These are phyloP conservation scores for Alcedo atthis DNA, from an alignment of 2,797 vertebrate species.

Conservation along the genomic window DNA sequence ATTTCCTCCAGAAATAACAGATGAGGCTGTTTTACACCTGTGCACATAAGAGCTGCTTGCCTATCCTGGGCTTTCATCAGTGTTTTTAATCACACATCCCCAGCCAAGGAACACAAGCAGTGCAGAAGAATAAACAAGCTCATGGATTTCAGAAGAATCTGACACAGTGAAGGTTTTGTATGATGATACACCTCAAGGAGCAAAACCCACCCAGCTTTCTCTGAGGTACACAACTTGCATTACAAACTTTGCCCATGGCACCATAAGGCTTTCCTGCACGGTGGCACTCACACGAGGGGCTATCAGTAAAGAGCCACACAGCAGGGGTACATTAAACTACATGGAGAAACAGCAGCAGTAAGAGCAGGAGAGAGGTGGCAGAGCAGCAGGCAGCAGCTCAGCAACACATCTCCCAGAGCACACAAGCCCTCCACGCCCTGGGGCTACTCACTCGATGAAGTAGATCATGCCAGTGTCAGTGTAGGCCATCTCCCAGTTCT, in stretches of 20 bases:
- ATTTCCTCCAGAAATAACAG: not conserved
- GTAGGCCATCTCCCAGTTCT: slow-evolving; percentile 98
- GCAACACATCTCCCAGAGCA: not conserved
- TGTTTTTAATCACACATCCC: not conserved
- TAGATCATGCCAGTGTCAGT: slow-evolving; percentile 97
- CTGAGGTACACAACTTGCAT: not conserved
- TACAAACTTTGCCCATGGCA: not conserved
- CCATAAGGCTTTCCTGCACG: accelerated
- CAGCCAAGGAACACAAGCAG: not conserved
- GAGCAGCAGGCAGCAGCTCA: not conserved
- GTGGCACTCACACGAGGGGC: accelerated
- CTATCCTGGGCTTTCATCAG: not conserved
- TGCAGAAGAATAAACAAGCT: not conserved
- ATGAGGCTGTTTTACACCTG: not conserved
- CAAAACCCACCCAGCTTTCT: not conserved
- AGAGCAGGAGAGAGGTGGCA: not conserved
- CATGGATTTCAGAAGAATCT: not conserved
- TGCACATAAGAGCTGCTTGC: not conserved
- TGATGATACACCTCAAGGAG: not conserved
- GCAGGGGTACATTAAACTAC: not conserved
- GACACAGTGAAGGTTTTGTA: not conserved
- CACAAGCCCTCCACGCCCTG: not conserved
- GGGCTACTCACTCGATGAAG: slow-evolving; percentile 96
- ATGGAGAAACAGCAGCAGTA: not conserved
- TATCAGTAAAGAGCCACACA: not conserved